Percentiles rank a stretch among this genome's conserved stretches.
These are phyloP conservation scores for Stomorhina lunata DNA, from an alignment of 2,888 invertebrate genomes.

Conservation along the genomic window DNA sequence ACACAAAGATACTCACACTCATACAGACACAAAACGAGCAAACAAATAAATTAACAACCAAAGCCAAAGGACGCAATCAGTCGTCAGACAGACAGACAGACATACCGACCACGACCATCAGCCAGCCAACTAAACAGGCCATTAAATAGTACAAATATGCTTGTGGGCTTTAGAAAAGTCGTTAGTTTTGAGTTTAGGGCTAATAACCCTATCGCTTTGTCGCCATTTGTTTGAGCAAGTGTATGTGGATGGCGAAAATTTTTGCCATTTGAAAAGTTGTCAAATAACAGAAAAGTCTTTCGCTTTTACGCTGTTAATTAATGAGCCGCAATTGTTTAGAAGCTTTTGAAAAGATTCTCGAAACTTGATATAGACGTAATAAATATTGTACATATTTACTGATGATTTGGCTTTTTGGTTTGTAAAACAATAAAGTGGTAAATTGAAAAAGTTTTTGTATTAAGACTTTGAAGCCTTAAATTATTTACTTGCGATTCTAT, in stretches of 20 bases:
- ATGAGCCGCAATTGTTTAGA: constrained; percentile 33
- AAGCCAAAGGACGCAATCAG: neutral
- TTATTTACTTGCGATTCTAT: too few relatives aligned
- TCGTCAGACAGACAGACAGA: neutral
- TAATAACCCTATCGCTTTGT: neutral
- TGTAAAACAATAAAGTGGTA: neutral
- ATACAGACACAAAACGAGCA: neutral
- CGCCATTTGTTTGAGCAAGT: neutral
- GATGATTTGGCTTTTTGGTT: constrained; percentile 17
- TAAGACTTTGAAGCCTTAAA: too few relatives aligned
- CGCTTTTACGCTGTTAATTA: constrained; percentile 41
- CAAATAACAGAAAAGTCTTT: neutral
- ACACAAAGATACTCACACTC: constrained; percentile 5
- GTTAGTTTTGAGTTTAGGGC: neutral
- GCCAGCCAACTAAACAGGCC: neutral
- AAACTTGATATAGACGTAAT: constrained; percentile 26
- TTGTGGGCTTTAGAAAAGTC: constrained; percentile 4
- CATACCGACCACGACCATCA: too few relatives aligned
- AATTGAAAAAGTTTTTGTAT: neutral
- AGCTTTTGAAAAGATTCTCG: constrained; percentile 30
- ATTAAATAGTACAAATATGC: constrained; percentile 37
- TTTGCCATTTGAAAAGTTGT: neutral
- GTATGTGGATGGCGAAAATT: neutral
- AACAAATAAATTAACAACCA: neutral
- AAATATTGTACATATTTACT: too few relatives aligned